phyloP scores from a whole-genome alignment of 2,113 vertebrate species.

The Vidua macroura region DNA sequence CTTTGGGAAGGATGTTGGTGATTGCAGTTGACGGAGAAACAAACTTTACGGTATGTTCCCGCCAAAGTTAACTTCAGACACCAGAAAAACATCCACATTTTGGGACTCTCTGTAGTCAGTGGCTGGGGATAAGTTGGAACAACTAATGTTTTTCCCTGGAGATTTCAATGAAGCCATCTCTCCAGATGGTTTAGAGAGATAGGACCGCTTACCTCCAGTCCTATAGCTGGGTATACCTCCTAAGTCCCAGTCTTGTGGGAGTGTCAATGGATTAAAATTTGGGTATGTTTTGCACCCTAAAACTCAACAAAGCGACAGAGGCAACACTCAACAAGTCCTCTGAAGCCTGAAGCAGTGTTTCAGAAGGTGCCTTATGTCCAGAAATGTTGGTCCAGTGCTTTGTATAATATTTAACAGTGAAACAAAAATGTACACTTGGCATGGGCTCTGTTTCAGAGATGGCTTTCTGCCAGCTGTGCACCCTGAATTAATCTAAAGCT shows the following conservation, averaged over 20 bases:
- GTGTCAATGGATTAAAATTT: not conserved
- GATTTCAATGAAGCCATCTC: not conserved
- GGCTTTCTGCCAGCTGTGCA: not conserved
- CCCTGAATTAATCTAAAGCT: not conserved
- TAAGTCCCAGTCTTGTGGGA: not conserved
- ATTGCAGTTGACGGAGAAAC: not conserved
- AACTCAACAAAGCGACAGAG: not conserved
- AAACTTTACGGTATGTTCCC: not conserved
- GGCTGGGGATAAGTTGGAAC: not conserved
- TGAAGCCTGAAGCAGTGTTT: not conserved
- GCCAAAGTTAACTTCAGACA: not conserved
- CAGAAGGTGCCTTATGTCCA: not conserved
- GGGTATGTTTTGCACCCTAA: not conserved
- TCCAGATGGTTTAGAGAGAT: not conserved
- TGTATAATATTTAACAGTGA: not conserved
- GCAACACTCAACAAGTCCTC: not conserved
- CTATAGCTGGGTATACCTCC: not conserved
- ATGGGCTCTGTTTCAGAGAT: not conserved
- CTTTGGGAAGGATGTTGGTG: not conserved
- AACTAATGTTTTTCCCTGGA: not conserved
- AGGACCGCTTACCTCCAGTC: accelerated
- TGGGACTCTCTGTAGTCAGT: not conserved
- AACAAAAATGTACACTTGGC: not conserved
- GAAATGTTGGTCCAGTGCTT: not conserved
- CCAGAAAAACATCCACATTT: not conserved